Evolutionary conservation across 1,140 invertebrate species (phyloP).

Genomic region (Euglossa dilemma): DNA sequence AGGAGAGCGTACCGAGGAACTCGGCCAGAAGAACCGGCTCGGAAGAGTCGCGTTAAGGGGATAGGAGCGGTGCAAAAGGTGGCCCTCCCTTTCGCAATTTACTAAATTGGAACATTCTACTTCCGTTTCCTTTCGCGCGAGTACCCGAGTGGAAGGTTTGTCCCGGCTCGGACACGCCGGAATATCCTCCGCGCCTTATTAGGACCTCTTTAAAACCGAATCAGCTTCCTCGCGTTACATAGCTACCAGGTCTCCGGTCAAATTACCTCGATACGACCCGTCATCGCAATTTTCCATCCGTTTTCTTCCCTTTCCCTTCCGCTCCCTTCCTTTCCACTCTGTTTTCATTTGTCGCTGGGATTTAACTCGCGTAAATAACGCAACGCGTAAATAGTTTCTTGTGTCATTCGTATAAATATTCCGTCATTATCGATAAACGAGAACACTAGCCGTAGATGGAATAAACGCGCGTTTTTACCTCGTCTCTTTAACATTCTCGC

Average conservation of each 20-base stretch:
- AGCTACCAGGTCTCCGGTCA: background rate
- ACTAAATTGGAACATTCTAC: constrained; percentile 39
- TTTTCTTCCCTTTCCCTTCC: too few species aligned
- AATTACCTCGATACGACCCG: constrained; percentile 7
- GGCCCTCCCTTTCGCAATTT: constrained; percentile 15
- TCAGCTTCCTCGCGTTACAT: background rate
- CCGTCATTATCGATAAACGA: too few species aligned
- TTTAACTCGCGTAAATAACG: too few species aligned
- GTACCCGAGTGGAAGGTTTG: constrained; percentile 15
- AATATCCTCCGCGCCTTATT: constrained; percentile 23
- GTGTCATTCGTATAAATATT: background rate
- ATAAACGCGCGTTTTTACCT: too few species aligned
- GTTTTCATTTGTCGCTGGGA: too few species aligned
- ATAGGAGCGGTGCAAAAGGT: background rate
- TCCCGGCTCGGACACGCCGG: background rate
- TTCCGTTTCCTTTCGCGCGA: background rate
- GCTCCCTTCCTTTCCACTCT: background rate
- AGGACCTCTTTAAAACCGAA: constrained; percentile 1
- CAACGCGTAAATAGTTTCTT: constrained; percentile 10
- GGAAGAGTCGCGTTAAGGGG: background rate
- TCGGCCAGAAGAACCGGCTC: background rate
- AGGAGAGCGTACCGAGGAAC: background rate
- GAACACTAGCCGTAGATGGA: too few species aligned
- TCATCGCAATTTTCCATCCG: background rate
- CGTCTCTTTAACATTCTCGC: background rate